Base-by-base conservation (phyloP, 2,797 vertebrate species). In the Silurus aristotelis region DNA sequence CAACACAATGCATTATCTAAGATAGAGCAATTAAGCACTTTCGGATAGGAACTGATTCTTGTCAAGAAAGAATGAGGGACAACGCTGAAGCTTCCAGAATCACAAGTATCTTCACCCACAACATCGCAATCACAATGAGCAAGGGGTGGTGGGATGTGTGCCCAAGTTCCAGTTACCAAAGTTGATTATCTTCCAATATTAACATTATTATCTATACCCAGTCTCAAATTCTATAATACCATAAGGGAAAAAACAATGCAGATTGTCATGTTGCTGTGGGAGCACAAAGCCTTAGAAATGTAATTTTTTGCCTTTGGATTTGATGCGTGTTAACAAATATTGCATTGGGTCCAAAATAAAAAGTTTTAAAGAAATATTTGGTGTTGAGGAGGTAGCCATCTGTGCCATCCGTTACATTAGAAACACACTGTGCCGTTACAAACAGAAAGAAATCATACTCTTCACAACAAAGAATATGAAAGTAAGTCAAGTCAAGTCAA, bases 21-120 rank as follows among this genome's bases (percentile, higher is more conserved):
- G 82, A 61, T n/a, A 80, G 68, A 83, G 80, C 38, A 83, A 85
- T 85, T 85, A 85, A 85, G 68, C n/a, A 73, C 58, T 84, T 86
- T 84, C 43, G 14, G 78, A 78, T 71, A 43, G 72, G 68, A 78
- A 52, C 17, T 31, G 4, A n/a, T 84, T 72, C 10, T 71, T 84
- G 75, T 80, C 55, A 6, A 63, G 58, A 56, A 81, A 38, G 31
- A 80, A 67, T 3, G 15, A 61, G 38, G 68, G 68, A 68, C 78
- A 60, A 38, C 7, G 58, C 58, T 63, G 79, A 10, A 79, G 81
- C 79, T 86, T 82, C 25, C 73, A 52, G 52, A 83, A 75, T 31
- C 68, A 43, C 14, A 38, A 46, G 17, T 77, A 38, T 58, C 55
- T 20, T 58, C 27, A 31, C 7, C 55, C 27, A 20, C 6, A 25